Conservation (phyloP, 2,888 invertebrate species). For the Hydropsyche betteni region DNA sequence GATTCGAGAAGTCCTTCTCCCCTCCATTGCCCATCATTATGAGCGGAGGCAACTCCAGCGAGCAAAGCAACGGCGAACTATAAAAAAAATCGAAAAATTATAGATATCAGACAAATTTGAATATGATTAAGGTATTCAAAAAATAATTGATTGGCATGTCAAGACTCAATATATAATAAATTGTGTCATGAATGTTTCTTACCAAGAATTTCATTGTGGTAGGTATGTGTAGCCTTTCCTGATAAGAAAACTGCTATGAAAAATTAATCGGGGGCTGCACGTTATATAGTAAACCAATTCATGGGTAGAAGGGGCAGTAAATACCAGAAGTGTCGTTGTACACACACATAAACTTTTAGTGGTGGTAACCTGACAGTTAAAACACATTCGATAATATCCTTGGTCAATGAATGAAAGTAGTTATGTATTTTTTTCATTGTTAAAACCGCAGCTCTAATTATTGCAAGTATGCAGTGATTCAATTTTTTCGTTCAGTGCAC, state of each 20-base stretch:
- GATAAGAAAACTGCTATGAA: conserved; percentile 36
- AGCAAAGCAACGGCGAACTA: conserved; percentile 43
- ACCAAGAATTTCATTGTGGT: conserved; percentile 43
- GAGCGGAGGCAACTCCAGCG: conserved; percentile 53
- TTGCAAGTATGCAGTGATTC: not conserved
- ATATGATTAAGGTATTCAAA: not conserved
- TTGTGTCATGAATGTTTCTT: conserved; percentile 8
- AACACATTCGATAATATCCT: conserved; percentile 10
- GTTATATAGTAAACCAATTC: conserved; percentile 8
- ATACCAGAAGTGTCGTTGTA: conserved; percentile 10
- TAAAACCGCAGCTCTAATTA: conserved; percentile 6
- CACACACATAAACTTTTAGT: not conserved
- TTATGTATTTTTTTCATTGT: not conserved
- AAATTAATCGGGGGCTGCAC: not conserved
- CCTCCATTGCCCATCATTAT: conserved; percentile 52
- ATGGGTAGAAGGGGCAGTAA: conserved; percentile 3
- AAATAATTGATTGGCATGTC: too few relatives aligned
- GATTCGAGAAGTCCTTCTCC: conserved; percentile 37
- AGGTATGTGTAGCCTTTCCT: conserved; percentile 33
- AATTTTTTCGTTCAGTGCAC: too few relatives aligned
- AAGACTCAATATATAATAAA: not conserved
- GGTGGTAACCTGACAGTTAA: conserved; percentile 14
- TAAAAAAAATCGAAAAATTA: conserved; percentile 39
- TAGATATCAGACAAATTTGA: not conserved
- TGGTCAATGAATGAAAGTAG: conserved; percentile 21